Conservation (phyloP, 2,113 vertebrate species). For the Hemibates koningsi region DNA sequence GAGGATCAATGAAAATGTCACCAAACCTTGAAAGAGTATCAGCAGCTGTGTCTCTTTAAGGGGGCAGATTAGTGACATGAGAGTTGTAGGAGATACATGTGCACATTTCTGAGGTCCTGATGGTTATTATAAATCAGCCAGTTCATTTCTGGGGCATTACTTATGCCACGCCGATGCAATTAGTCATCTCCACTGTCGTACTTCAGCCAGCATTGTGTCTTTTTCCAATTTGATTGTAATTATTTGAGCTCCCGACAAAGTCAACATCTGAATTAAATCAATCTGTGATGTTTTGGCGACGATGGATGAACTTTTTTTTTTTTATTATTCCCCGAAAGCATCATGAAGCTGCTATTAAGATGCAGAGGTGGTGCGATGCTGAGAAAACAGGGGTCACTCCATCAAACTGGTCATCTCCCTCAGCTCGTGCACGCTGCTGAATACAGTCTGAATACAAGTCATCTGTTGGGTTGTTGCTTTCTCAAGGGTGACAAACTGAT, state of each 20-base stretch:
- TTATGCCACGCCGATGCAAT: background rate
- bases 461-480: background rate
- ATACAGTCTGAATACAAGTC: background rate
- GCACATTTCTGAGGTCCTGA: background rate
- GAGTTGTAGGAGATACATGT: background rate
- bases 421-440: background rate
- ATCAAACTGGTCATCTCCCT: background rate
- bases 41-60: constrained; percentile 40
- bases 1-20: constrained; percentile 61
- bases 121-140: background rate
- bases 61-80: background rate
- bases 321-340: rapidly evolving
- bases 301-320: background rate
- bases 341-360: background rate
- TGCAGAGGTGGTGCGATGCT: background rate
- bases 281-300: background rate
- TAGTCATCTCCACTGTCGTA: background rate
- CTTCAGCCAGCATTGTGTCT: background rate
- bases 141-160: background rate
- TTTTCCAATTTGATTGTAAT: background rate
- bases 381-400: background rate
- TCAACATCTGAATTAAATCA: background rate
- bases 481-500: background rate
- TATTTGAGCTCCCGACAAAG: background rate
- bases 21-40: constrained; percentile 56